phyloP scores from a whole-genome alignment of 2,888 invertebrate genomes.

The Drosophila peninsularis region DNA sequence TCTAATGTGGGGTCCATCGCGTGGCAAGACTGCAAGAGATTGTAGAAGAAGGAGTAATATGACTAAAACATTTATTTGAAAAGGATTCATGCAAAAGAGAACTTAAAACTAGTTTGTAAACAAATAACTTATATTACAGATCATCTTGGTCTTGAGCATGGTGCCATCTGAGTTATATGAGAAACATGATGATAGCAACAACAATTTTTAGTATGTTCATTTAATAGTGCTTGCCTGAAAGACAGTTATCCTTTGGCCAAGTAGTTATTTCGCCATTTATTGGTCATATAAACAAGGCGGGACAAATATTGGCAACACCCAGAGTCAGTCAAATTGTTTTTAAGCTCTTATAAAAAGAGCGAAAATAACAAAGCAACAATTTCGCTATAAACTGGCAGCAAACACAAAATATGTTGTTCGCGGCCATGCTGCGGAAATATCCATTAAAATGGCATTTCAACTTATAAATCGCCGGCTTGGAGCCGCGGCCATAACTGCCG shows the following conservation, averaged over 20 bases:
- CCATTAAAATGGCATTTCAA: conserved; percentile 77
- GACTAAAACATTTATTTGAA: too few relatives aligned
- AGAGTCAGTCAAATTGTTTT: conserved; percentile 15
- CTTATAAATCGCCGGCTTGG: conserved; percentile 72
- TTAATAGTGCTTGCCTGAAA: neutral
- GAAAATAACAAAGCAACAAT: neutral
- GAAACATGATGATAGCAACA: too few relatives aligned
- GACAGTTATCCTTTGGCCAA: neutral
- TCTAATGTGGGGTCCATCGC: conserved; percentile 90
- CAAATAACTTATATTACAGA: neutral
- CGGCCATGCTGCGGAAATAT: conserved; percentile 70
- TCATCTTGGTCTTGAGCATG: too few relatives aligned
- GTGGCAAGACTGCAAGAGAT: conserved; percentile 87
- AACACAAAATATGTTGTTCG: conserved; percentile 57
- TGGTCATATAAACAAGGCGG: neutral
- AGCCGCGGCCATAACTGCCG: conserved; percentile 33
- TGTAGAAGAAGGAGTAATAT: too few relatives aligned
- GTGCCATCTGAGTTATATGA: too few relatives aligned
- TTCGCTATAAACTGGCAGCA: conserved; percentile 29
- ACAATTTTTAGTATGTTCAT: too few relatives aligned
- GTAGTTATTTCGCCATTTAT: conserved; percentile 26
- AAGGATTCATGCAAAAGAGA: too few relatives aligned
- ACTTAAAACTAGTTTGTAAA: neutral
- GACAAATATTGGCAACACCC: conserved; percentile 12
- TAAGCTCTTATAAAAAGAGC: neutral